Base-by-base conservation (phyloP, 2,888 invertebrate species). In the Tortrix viridana region DNA sequence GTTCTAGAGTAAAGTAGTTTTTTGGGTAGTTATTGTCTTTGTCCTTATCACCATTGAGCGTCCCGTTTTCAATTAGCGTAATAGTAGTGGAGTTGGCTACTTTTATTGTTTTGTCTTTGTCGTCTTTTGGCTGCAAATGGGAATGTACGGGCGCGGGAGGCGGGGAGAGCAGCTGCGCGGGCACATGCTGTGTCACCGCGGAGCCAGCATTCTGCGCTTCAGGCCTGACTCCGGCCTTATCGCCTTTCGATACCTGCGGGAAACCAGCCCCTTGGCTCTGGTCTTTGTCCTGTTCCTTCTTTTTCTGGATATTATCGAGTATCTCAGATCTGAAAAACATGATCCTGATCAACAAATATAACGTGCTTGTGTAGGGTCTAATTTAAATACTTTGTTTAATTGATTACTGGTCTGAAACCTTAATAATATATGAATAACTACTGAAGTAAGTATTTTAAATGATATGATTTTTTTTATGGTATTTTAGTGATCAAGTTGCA, bases 251-350 rank as follows among this genome's bases (percentile, higher is more conserved):
- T 12, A 74, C 69, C 65, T 81, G 86, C 65, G 85, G 89, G 62
- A 81, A 88, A 57, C 73, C 79, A 5, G 85, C 70, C 66, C 77
- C 84, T 55, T 81, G 86, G 0, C 83, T 76, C 54, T 86, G 76
- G 32, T 78, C 88, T 46, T 91, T 90, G 6, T 89, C 88, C 65
- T 86, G 87, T 20, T 91, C 91, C 67, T 90, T 91, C 71, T 89
- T 93, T 78, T 94, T 93, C 71, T 94, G 93, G 64, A 93, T 83
- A 74, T 85, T 94, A 77, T 94, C 94, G 89, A 93, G 86, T 75
- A 94, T 93, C 79, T 94, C 94, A 79, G 94, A 93, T 91, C 94
- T 94, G 88, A 6, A 92, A 93, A 67, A 49, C 75, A 67, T 54
- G 16, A 38, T 19, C 16, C 5, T 5, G 14, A 46, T 37, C 23